Evolutionary conservation across 2,113 vertebrate species (phyloP).

Genomic region (Vidua macroura): DNA sequence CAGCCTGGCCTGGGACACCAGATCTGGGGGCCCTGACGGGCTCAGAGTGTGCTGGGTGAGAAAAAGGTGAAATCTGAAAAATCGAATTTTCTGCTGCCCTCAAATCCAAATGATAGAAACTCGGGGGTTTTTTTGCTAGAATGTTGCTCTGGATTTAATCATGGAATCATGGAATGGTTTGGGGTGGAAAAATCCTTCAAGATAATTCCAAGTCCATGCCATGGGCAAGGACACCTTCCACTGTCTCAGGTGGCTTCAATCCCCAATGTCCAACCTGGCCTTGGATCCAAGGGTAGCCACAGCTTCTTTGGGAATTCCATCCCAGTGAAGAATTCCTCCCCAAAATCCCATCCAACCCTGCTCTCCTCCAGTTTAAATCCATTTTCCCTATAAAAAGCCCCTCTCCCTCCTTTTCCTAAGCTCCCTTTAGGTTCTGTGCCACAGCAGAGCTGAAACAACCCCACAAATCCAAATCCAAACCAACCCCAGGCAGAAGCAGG

Average conservation of each 20-base stretch:
- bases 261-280: not conserved
- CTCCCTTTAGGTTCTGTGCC: not conserved
- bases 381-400: not conserved
- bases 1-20: too few relatives aligned
- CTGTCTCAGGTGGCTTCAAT: not conserved
- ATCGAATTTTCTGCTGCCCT: too few relatives aligned
- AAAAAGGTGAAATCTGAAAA: too few relatives aligned
- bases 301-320: not conserved
- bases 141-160: too few relatives aligned
- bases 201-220: not conserved
- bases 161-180: too few relatives aligned
- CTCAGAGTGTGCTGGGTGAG: too few relatives aligned
- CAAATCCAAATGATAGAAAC: too few relatives aligned
- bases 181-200: too few relatives aligned
- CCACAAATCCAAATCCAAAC: not conserved
- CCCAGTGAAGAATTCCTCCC: not conserved
- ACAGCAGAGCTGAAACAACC: not conserved
- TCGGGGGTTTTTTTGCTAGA: too few relatives aligned
- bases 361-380: not conserved
- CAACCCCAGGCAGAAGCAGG: not conserved
- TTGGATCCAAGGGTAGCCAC: not conserved
- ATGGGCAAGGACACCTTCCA: rapidly evolving
- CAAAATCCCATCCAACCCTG: rapidly evolving
- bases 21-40: too few relatives aligned
- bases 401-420: rapidly evolving